Conservation (phyloP, 1,140 invertebrate genomes). For the Apis cerana region DNA sequence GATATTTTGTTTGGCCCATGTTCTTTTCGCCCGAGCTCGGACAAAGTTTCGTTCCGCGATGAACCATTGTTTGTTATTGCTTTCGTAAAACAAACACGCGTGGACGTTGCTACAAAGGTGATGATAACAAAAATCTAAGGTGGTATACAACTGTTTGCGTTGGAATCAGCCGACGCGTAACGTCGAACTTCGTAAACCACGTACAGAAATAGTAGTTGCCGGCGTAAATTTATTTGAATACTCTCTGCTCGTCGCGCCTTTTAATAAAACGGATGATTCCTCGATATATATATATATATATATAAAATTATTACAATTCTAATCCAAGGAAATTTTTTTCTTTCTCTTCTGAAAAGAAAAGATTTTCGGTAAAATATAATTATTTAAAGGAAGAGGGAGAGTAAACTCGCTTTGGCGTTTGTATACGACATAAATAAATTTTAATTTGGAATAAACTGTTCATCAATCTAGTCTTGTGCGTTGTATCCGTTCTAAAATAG, state of each 20-base stretch:
- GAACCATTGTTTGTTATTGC: not conserved
- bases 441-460: no score
- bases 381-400: no score
- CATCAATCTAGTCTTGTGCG: no score
- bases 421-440: no score
- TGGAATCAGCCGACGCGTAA: not conserved
- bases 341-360: no score
- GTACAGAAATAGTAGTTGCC: not conserved
- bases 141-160: not conserved
- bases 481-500: no score
- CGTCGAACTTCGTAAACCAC: not conserved
- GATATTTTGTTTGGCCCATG: not conserved
- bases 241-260: not conserved
- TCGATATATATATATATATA: no score
- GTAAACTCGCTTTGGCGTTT: no score
- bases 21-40: not conserved
- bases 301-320: no score
- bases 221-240: not conserved
- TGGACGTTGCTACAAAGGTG: not conserved
- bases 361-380: no score
- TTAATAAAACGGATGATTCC: not conserved
- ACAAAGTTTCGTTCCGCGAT: not conserved
- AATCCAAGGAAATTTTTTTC: no score
- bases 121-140: constrained; percentile 6
- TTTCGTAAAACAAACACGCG: not conserved